Evolutionary conservation across 1,140 invertebrate species (phyloP).

Genomic region (Centruroides sculpturatus): DNA sequence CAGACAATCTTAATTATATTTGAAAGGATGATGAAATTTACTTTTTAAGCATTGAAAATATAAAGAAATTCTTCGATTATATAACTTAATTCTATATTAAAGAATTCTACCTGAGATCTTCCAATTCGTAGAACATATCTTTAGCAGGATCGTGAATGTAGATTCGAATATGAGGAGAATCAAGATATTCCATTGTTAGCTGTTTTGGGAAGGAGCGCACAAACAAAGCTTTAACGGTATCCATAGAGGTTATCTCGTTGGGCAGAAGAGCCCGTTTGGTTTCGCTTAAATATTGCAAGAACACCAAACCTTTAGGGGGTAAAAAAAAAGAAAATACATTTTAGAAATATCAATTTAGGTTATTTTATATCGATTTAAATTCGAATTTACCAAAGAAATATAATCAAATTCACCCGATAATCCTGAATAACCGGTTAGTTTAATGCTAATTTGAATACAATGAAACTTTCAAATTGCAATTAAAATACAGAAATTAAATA

Average conservation of each 20-base stretch:
- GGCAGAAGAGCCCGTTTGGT: constrained; percentile 91
- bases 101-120: constrained; percentile 46
- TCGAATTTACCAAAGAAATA: no score
- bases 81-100: background rate
- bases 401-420: no score
- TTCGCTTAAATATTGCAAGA: constrained; percentile 90
- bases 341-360: background rate
- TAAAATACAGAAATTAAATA: no score
- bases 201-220: constrained; percentile 91
- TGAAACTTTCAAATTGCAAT: no score
- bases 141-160: constrained; percentile 95
- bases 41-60: no score
- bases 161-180: constrained; percentile 78
- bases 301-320: constrained; percentile 68
- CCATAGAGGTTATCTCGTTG: constrained; percentile 93
- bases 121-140: constrained; percentile 97
- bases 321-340: constrained; percentile 27
- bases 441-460: no score
- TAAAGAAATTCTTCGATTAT: no score
- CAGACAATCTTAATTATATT: no score
- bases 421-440: no score
- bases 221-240: constrained; percentile 98
- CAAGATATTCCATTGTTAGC: constrained; percentile 90
- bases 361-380: no score
- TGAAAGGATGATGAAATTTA: no score